Conservation (phyloP, 2,113 vertebrate species). For the Microtus ochrogaster region DNA sequence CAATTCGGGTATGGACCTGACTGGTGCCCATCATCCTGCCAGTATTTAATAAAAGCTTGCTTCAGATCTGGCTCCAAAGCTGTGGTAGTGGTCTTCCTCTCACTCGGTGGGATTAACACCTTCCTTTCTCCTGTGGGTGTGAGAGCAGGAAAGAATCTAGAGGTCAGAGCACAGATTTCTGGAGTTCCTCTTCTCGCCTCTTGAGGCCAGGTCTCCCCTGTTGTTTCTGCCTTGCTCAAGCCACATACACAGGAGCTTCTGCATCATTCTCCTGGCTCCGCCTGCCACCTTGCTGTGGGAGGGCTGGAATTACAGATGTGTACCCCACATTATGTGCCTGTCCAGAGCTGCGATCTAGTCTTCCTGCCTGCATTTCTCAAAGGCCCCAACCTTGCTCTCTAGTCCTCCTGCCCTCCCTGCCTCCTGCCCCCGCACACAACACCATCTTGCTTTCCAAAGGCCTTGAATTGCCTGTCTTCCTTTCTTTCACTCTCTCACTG, state of each 20-base stretch:
- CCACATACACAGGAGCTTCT: background rate
- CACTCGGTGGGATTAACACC: background rate
- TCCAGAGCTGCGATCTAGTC: background rate
- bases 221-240: background rate
- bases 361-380: background rate
- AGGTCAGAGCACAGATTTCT: background rate
- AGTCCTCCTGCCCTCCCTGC: background rate
- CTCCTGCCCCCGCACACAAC: background rate
- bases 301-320: too few species aligned
- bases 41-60: background rate
- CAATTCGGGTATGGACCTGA: background rate
- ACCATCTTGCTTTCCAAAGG: background rate
- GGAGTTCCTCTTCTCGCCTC: background rate
- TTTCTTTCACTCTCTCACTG: background rate
- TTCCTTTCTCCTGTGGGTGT: background rate
- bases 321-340: background rate
- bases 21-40: background rate
- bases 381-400: background rate
- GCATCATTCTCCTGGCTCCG: background rate
- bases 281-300: background rate
- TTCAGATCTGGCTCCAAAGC: background rate
- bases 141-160: background rate
- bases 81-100: background rate
- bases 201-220: background rate
- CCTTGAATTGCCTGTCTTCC: too few species aligned